Base-by-base conservation (phyloP, 1,140 invertebrate genomes). In the Polyergus mexicanus region DNA sequence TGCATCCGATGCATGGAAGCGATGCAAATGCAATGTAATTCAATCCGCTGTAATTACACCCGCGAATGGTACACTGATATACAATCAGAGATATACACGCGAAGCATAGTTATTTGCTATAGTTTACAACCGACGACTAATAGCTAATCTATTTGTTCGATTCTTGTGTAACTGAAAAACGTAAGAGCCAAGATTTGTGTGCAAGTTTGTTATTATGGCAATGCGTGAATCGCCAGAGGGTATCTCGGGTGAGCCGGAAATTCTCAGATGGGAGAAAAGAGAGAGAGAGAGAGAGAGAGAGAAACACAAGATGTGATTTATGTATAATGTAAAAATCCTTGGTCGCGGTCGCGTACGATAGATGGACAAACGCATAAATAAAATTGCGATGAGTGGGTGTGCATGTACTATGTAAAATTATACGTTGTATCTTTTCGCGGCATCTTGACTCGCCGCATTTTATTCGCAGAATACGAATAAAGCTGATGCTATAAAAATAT, bases 21-120 rank as follows among this genome's bases (percentile, higher is more conserved):
- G 75, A 81, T 66, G 78, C 35, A 62, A 54, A 84, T 74, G 83
- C 32, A 32, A 32, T 76, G 78, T 56, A 69, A 72, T 86, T 84
- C n/a, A 60, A 58, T 76, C 68, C 41, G 41, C 41, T 51, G 54
- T 74, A 56, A 88, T 80, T 78, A 77, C 71, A 86, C 44, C 41
- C 78, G 68, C 78, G 78, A 81, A 13, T 38, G 35, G 38, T 22
- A 16, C 38, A 25, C 38, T 32, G 78, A 81, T 81, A 81, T 81
- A 81, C 78, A 72, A 11, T 56, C 11, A 32, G 13, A 54, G 78
- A 81, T 81, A 71, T 16, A 22, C 32, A 32, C 11, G 41, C 41
- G 28, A 51, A 56, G 35, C 66, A 65, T 71, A 81, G 1, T 60
- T 44, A 83, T 62, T 83, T 74, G 68, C 66, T 38, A 44, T 28